These are phyloP conservation scores for Apantesis nais DNA, from an alignment of 2,888 invertebrate genomes.

Conservation along the genomic window DNA sequence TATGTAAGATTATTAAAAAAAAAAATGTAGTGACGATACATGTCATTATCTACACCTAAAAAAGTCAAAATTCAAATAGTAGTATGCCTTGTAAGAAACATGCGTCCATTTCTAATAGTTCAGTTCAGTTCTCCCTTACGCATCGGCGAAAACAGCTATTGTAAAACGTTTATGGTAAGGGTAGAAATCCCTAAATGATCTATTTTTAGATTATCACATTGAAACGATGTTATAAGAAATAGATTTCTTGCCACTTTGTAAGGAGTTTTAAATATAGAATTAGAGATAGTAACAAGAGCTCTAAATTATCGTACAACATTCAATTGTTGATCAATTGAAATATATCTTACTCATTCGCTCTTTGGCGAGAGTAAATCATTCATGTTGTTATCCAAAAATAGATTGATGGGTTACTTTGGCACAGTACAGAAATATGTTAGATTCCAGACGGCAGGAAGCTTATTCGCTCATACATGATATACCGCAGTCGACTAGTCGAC, in stretches of 20 bases:
- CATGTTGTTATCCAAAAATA: slow-evolving; percentile 37
- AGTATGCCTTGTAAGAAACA: not conserved
- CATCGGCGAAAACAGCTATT: not conserved
- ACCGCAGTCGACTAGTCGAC: slow-evolving; percentile 13
- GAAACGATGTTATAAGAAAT: not conserved
- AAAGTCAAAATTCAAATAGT: too few species aligned
- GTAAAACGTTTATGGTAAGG: not conserved
- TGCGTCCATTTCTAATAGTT: not conserved
- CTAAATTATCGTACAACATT: slow-evolving; percentile 38
- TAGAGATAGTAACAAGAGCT: slow-evolving; percentile 25
- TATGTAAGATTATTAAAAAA: not conserved
- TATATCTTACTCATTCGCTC: slow-evolving; percentile 27
- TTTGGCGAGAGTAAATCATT: slow-evolving; percentile 33
- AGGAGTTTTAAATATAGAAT: slow-evolving; percentile 19
- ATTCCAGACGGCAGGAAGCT: slow-evolving; percentile 41
- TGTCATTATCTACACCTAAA: not conserved
- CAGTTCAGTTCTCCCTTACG: too few species aligned
- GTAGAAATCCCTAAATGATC: not conserved
- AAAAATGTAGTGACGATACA: not conserved
- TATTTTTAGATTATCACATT: not conserved
- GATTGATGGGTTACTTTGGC: slow-evolving; percentile 35
- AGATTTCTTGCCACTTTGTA: slow-evolving; percentile 1
- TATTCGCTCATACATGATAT: slow-evolving; percentile 19
- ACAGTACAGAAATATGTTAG: slow-evolving; percentile 38
- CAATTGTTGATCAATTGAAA: slow-evolving; percentile 39